A percentile compares a stretch with the other conserved stretches of the same genome.
Evolutionary conservation across 2,797 vertebrate genomes (phyloP).

Genomic region (Semotilus atromaculatus): DNA sequence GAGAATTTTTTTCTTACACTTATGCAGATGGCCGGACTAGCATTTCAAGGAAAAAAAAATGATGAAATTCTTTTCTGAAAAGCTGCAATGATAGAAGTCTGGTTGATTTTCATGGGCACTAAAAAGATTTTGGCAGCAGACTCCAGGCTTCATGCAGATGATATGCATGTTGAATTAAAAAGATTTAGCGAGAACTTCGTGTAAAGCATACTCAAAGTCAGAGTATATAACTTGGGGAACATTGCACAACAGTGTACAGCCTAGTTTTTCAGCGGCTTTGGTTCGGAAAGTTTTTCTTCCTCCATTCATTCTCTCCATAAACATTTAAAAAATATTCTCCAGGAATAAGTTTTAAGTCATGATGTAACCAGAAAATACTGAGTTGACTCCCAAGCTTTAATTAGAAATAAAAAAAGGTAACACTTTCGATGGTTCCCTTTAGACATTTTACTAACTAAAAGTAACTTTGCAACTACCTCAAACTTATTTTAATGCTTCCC

Average conservation of each 20-base stretch:
- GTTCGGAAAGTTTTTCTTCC: background rate
- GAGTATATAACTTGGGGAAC: conserved; percentile 44
- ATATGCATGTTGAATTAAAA: conserved; percentile 66
- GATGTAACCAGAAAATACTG: background rate
- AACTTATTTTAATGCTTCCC: background rate
- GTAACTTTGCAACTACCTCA: background rate
- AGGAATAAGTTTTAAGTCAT: background rate
- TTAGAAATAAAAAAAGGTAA: background rate
- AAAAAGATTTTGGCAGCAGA: conserved; percentile 67
- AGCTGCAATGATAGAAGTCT: conserved; percentile 67
- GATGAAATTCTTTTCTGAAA: conserved; percentile 76
- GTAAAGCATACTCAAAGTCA: conserved; percentile 33
- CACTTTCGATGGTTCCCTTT: background rate
- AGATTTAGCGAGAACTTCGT: conserved; percentile 52
- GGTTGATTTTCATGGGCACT: conserved; percentile 63
- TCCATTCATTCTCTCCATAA: background rate
- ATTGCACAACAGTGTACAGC: background rate
- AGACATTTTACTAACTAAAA: background rate
- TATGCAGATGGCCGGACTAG: conserved; percentile 79
- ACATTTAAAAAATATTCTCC: background rate
- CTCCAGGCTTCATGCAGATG: conserved; percentile 62
- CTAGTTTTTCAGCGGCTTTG: background rate
- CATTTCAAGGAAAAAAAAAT: conserved; percentile 71
- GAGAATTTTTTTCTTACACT: conserved; percentile 21
- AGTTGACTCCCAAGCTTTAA: background rate